Base-by-base conservation (phyloP, 2,888 invertebrate species). In the Rotaria magnacalcarata region DNA sequence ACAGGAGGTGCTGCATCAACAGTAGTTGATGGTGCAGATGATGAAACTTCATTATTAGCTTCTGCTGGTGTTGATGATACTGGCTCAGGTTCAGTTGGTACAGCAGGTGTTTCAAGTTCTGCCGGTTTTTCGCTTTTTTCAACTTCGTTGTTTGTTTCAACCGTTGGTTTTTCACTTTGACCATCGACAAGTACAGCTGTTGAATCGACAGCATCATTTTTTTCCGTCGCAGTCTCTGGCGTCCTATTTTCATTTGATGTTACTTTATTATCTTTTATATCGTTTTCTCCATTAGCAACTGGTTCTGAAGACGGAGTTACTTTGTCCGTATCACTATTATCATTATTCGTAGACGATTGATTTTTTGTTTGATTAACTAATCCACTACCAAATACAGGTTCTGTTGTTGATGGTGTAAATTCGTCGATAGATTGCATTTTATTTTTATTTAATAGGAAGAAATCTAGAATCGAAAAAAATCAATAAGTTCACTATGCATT, bases 381-480 rank as follows among this genome's bases (percentile, higher is more conserved):
- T 41, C 67, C 67, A 67, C 34, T 67, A 67, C 67, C 67, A 19
- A 67, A 67, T 34, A 67, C 67, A 41, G 67, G 67, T 34, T 67
- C 67, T 5, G 67, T 67, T 67, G 67, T 67, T 67, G 67, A 67
- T 67, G 67, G 67, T 19, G 67, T 67, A 67, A 67, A 67, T 41
- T 67, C 67, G 10, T 67, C 67, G 67, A 41, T 19, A 19, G 67
- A 67, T 67, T 67, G 67, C 67, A 67, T 67, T 67, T 67, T 27
- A 0, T 67, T 27, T 60, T 14, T 34, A 14, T 67, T 8, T 16
- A 67, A 67, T 67, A 27, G 67, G 24, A 67, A 34, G 27, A 67
- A 67, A 67, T 67, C 67, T 67, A n/a, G n/a, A 67, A 67, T 67
- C 3, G 14, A 34, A 34, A 27, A 5, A 67, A 27, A 34, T n/a